Evolutionary conservation across 2,888 invertebrate genomes (phyloP), one percentile per base, ranked within the genome.

Genomic region (Scotopteryx bipunctaria): DNA sequence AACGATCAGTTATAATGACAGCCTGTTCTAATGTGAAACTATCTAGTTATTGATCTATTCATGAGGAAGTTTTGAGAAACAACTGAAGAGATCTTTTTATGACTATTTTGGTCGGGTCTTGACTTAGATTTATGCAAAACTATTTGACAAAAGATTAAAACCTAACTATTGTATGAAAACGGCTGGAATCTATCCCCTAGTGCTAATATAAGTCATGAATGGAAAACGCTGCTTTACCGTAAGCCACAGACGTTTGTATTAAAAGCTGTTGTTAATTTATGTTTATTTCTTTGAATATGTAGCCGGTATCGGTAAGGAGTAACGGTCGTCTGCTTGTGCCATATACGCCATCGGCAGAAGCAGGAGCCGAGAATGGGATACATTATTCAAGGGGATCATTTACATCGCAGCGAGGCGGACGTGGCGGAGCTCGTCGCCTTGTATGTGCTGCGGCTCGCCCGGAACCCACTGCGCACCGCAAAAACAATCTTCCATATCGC

Each of bases 341-440:
- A 78, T 88, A 86, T 88, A 86, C 63, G 85, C 63, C 61, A 65
- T 75, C 73, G 74, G 79, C 73, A 78, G 77, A 77, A 74, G 76
- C 78, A 77, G 74, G 75, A 76, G 73, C 83, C 81, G 72, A 75
- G 83, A 85, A 87, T 82, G 88, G 87, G 81, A 86, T 83, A 85
- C 86, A 87, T 87, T 86, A 87, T 86, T 86, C 86, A 86, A 84
- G 79, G 81, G 81, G 88, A 89, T 86, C 88, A 86, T 89, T 88
- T 88, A 87, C 89, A 88, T 88, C 82, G 86, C 76, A 58, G 70
- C 62, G 78, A 76, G 65, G 74, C 75, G 76, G 78, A 83, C 82
- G 83, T 74, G 83, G 81, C 66, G 83, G 83, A 76, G 73, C 69
- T 82, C 79, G 76, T 66, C 77, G 78, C 88, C 89, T 73, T 88